phyloP scores from a whole-genome alignment of 2,113 vertebrate species.

The Oryzias curvinotus region DNA sequence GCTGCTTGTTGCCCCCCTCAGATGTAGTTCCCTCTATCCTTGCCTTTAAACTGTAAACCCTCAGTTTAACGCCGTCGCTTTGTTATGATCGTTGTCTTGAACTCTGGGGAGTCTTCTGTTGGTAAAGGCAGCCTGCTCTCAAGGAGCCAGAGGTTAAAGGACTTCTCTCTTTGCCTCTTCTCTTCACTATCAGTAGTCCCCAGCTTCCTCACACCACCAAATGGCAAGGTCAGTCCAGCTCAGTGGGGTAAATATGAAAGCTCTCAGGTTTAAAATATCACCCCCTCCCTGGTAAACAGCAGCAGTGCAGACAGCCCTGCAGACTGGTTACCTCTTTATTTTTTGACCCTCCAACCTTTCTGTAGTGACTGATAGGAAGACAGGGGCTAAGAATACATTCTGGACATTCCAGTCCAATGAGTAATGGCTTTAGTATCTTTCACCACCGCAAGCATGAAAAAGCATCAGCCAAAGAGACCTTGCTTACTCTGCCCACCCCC shows the following conservation, averaged over 20 bases:
- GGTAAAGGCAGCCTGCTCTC: constrained; percentile 15
- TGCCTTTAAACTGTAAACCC: constrained; percentile 23
- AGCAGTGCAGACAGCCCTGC: constrained; percentile 69
- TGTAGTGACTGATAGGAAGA: constrained; percentile 82
- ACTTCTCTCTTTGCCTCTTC: constrained; percentile 33
- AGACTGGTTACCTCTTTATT: constrained; percentile 84
- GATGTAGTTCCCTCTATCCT: constrained; percentile 18
- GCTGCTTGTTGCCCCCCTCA: constrained; percentile 40
- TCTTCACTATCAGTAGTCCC: constrained; percentile 46
- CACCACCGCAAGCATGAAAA: constrained; percentile 68
- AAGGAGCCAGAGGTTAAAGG: constrained; percentile 1
- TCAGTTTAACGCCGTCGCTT: constrained; percentile 30
- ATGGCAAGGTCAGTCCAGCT: constrained; percentile 72
- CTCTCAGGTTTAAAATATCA: constrained; percentile 66
- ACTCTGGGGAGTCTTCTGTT: constrained; percentile 7
- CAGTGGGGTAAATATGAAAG: constrained; percentile 77
- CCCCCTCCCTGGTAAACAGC: constrained; percentile 77
- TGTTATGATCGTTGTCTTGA: constrained; percentile 12
- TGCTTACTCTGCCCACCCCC: constrained; percentile 42
- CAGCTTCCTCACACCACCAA: constrained; percentile 66
- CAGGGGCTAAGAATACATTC: constrained; percentile 81
- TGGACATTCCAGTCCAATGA: constrained; percentile 82
- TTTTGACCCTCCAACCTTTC: constrained; percentile 83
- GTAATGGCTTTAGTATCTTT: constrained; percentile 79
- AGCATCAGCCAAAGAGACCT: constrained; percentile 72